Evolutionary conservation across 2,113 vertebrate genomes (phyloP).

Genomic region (Tympanuchus pallidicinctus): DNA sequence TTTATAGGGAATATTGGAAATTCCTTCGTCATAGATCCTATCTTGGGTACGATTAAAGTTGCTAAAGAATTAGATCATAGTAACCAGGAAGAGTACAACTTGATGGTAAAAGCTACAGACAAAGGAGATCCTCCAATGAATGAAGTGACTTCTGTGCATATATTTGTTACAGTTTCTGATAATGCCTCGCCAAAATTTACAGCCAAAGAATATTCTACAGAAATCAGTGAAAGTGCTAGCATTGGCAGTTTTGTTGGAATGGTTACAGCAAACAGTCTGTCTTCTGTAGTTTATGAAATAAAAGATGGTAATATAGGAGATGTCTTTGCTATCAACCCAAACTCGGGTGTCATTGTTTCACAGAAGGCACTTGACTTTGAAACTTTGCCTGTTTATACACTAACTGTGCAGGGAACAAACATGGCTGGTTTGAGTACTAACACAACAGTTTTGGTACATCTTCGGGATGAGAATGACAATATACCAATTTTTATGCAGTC

Average conservation of each 20-base stretch:
- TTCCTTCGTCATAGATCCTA: constrained; percentile 89
- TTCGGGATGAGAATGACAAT: constrained; percentile 97
- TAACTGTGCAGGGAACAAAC: constrained; percentile 92
- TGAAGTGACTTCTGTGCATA: constrained; percentile 83
- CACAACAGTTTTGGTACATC: constrained; percentile 85
- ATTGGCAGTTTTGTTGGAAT: constrained; percentile 89
- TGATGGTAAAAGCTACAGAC: constrained; percentile 91
- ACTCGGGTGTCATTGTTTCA: constrained; percentile 91
- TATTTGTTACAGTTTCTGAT: constrained; percentile 91
- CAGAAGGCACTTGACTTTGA: constrained; percentile 92
- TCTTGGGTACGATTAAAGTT: constrained; percentile 89
- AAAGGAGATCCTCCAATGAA: constrained; percentile 86
- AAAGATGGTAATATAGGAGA: constrained; percentile 88
- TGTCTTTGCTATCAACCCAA: constrained; percentile 91
- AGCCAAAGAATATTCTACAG: constrained; percentile 87
- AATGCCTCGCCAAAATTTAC: constrained; percentile 92
- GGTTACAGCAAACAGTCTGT: constrained; percentile 89
- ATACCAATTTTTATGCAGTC: constrained; percentile 84
- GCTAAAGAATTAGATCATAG: constrained; percentile 91
- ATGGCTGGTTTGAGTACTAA: constrained; percentile 93
- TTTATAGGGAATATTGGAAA: constrained; percentile 92
- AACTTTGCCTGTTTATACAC: constrained; percentile 80
- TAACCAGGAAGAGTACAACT: constrained; percentile 87
- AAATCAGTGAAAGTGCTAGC: constrained; percentile 87
- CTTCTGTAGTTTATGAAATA: constrained; percentile 94